Evolutionary conservation across 2,888 invertebrate species (phyloP).

Genomic region (Melanchra persicariae): DNA sequence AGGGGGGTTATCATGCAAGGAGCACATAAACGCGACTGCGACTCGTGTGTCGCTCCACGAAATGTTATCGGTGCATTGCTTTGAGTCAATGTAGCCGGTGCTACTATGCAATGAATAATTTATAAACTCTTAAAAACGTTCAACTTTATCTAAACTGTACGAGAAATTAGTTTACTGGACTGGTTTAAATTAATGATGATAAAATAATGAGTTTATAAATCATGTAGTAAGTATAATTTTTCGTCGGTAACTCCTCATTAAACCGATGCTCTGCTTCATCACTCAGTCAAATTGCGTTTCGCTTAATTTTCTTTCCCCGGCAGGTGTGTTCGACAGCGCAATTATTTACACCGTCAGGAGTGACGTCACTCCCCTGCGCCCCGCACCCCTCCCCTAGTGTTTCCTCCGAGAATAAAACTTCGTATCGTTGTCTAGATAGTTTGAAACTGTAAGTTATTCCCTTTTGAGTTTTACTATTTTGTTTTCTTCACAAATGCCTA

Average conservation of each 20-base stretch:
- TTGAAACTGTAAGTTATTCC: conserved; percentile 79
- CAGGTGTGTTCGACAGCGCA: conserved; percentile 91
- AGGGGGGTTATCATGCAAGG: conserved; percentile 83
- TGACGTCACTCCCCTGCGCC: conserved; percentile 82
- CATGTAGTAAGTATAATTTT: conserved; percentile 77
- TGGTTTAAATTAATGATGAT: conserved; percentile 76
- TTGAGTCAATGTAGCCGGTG: conserved; percentile 67
- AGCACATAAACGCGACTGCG: conserved; percentile 81
- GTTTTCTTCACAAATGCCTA: conserved; percentile 72
- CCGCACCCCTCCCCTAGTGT: conserved; percentile 68
- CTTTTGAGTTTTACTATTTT: conserved; percentile 77
- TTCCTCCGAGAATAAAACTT: conserved; percentile 81
- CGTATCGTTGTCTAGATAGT: conserved; percentile 83
- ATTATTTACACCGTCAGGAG: conserved; percentile 89
- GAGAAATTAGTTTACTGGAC: conserved; percentile 73
- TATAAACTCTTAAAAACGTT: conserved; percentile 62
- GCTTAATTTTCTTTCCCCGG: conserved; percentile 90
- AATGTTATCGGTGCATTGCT: conserved; percentile 75
- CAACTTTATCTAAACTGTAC: conserved; percentile 68
- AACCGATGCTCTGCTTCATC: conserved; percentile 90
- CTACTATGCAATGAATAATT: conserved; percentile 55
- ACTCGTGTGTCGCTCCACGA: conserved; percentile 76
- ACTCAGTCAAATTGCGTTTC: conserved; percentile 91
- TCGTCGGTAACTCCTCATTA: conserved; percentile 88
- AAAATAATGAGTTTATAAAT: conserved; percentile 61